These are phyloP conservation scores for Oligia strigilis DNA, from an alignment of 2,888 invertebrate species.

Conservation along the genomic window DNA sequence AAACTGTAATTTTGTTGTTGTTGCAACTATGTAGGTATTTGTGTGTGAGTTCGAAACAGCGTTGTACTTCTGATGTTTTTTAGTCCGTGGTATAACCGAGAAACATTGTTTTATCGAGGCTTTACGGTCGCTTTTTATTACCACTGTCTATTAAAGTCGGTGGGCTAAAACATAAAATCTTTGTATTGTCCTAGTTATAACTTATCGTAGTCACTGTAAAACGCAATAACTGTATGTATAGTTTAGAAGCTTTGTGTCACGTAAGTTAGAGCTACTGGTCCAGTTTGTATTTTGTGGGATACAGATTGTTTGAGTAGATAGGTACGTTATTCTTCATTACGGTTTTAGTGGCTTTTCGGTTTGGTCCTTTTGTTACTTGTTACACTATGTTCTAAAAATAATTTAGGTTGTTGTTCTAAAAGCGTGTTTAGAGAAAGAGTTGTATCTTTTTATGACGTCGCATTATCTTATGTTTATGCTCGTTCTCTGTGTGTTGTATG, in stretches of 20 bases:
- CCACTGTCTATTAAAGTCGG: slow-evolving; percentile 51
- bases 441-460: background rate
- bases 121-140: slow-evolving; percentile 68
- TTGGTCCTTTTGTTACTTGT: background rate
- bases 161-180: slow-evolving; percentile 57
- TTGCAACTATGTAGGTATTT: background rate
- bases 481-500: background rate
- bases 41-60: background rate
- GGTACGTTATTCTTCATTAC: slow-evolving; percentile 20
- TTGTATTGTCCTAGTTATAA: slow-evolving; percentile 48
- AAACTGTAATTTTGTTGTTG: too few species aligned
- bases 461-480: background rate
- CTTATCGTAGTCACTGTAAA: slow-evolving; percentile 51
- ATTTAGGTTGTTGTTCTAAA: background rate
- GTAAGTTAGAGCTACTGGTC: slow-evolving; percentile 22
- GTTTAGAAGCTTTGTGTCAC: slow-evolving; percentile 37
- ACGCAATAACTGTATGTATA: slow-evolving; percentile 39
- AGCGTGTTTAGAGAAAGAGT: background rate
- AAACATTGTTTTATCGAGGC: slow-evolving; percentile 64
- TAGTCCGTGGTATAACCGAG: slow-evolving; percentile 12
- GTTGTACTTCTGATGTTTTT: slow-evolving; percentile 16
- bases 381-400: background rate
- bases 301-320: slow-evolving; percentile 37
- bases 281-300: slow-evolving; percentile 1
- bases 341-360: background rate